These are phyloP conservation scores for Microctonus brassicae DNA, from an alignment of 2,888 invertebrate species.

Conservation along the genomic window DNA sequence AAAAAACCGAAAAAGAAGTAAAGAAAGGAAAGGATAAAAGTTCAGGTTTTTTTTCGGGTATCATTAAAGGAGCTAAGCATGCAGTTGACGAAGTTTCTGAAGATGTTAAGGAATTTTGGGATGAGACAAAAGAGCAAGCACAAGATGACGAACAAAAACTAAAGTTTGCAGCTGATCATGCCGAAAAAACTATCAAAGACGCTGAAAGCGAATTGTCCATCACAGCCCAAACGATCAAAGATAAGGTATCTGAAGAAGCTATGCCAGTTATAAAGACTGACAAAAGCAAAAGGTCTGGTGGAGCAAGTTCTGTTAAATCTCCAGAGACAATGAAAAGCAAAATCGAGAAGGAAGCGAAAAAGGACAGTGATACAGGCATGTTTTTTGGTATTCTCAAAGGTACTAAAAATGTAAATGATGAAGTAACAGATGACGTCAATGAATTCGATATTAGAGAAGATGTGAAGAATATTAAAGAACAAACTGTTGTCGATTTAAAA, in stretches of 20 bases:
- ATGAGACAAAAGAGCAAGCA: slow-evolving; percentile 47
- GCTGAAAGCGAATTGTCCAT: slow-evolving; percentile 32
- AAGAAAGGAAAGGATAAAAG: slow-evolving; percentile 50
- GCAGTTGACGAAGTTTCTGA: slow-evolving; percentile 46
- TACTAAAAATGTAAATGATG: slow-evolving; percentile 49
- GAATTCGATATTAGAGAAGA: slow-evolving; percentile 44
- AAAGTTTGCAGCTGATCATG: slow-evolving; percentile 40
- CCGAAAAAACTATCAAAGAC: slow-evolving; percentile 37
- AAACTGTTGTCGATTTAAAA: slow-evolving; percentile 37
- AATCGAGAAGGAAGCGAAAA: slow-evolving; percentile 41
- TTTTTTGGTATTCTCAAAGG: slow-evolving; percentile 53
- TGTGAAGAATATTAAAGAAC: neutral
- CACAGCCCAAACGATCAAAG: slow-evolving; percentile 20
- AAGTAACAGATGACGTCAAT: slow-evolving; percentile 49
- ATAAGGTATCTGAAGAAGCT: slow-evolving; percentile 41
- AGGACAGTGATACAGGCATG: slow-evolving; percentile 51
- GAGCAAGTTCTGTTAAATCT: slow-evolving; percentile 38
- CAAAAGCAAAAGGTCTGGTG: slow-evolving; percentile 28
- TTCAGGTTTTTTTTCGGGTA: slow-evolving; percentile 51
- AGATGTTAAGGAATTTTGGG: slow-evolving; percentile 48
- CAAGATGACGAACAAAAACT: slow-evolving; percentile 47
- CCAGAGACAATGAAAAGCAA: slow-evolving; percentile 25
- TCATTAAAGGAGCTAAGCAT: slow-evolving; percentile 55
- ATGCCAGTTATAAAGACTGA: no score
- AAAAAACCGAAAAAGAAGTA: slow-evolving; percentile 27